phyloP scores from a whole-genome alignment of 2,888 invertebrate genomes.

The Timema podura region DNA sequence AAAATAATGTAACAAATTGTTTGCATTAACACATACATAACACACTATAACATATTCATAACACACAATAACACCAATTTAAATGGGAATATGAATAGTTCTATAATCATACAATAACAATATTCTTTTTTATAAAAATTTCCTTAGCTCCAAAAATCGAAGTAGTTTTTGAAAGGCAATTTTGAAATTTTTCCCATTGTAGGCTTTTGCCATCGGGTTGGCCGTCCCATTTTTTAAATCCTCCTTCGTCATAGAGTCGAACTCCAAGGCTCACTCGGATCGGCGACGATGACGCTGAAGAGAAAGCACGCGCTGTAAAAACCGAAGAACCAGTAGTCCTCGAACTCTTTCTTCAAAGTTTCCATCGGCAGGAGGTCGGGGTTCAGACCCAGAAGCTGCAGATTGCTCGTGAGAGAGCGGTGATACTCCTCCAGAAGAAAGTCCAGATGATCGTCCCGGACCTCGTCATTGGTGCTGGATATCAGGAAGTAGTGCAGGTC shows the following conservation, averaged over 20 bases:
- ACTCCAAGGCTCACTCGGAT: constrained; percentile 31
- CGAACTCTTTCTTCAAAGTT: constrained; percentile 34
- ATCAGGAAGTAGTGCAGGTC: constrained; percentile 30
- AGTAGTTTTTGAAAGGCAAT: constrained; percentile 16
- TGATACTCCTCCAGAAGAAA: constrained; percentile 26
- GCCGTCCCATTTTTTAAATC: no score
- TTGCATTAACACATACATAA: no score
- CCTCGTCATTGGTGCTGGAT: constrained; percentile 16
- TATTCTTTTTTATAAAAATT: no score
- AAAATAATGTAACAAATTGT: no score
- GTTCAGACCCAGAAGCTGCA: constrained; percentile 9
- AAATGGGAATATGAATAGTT: no score
- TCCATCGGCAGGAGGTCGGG: constrained; percentile 25
- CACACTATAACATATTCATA: no score
- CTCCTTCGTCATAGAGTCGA: no score
- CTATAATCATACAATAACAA: no score
- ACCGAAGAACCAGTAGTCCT: constrained; percentile 33
- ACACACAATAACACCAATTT: no score
- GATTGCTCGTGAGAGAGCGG: constrained; percentile 4
- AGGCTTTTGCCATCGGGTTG: constrained; percentile 3
- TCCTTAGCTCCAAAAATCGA: no score
- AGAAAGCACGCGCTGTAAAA: constrained; percentile 32
- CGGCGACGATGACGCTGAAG: constrained; percentile 32
- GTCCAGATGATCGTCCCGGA: constrained; percentile 19
- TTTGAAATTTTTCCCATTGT: constrained; percentile 18